Percentiles rank a stretch among this genome's conserved stretches.
phyloP scores from a whole-genome alignment of 2,888 invertebrate species.

The Gari tellinella region DNA sequence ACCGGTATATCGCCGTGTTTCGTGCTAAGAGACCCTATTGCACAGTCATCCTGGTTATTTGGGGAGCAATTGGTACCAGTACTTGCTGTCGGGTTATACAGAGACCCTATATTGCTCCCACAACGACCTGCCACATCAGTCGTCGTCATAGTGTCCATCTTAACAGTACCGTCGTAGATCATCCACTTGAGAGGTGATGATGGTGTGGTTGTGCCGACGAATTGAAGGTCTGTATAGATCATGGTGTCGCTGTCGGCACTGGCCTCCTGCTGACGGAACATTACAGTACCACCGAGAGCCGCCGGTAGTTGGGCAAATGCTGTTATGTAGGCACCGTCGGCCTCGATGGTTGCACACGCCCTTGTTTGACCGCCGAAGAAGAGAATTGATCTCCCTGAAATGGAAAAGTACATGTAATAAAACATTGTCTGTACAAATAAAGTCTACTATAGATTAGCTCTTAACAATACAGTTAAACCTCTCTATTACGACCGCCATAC shows the following conservation, averaged over 20 bases:
- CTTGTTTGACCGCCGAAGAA: constrained; percentile 40
- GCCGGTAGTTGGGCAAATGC: constrained; percentile 63
- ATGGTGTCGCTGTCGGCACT: constrained; percentile 53
- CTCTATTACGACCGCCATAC: too few species aligned
- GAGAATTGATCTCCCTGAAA: constrained; percentile 59
- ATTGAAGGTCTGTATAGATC: constrained; percentile 61
- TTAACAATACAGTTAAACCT: too few species aligned
- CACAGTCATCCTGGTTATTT: constrained; percentile 50
- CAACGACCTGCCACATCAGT: constrained; percentile 39
- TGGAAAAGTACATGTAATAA: not conserved
- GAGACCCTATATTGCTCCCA: constrained; percentile 46
- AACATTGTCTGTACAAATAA: too few species aligned
- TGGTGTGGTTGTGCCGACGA: constrained; percentile 26
- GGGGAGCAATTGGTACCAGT: constrained; percentile 41
- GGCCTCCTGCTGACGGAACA: constrained; percentile 64
- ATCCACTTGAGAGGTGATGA: constrained; percentile 45
- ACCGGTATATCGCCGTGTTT: constrained; percentile 67
- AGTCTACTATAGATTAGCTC: too few species aligned
- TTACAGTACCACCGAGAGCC: constrained; percentile 61
- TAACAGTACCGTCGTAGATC: constrained; percentile 53
- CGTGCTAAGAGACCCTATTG: constrained; percentile 67
- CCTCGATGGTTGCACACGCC: constrained; percentile 68
- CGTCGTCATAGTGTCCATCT: constrained; percentile 51
- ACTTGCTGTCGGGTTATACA: constrained; percentile 53
- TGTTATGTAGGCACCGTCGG: constrained; percentile 58